Evolutionary conservation across 2,888 invertebrate genomes (phyloP).

Genomic region (Ormyrus nitidulus): DNA sequence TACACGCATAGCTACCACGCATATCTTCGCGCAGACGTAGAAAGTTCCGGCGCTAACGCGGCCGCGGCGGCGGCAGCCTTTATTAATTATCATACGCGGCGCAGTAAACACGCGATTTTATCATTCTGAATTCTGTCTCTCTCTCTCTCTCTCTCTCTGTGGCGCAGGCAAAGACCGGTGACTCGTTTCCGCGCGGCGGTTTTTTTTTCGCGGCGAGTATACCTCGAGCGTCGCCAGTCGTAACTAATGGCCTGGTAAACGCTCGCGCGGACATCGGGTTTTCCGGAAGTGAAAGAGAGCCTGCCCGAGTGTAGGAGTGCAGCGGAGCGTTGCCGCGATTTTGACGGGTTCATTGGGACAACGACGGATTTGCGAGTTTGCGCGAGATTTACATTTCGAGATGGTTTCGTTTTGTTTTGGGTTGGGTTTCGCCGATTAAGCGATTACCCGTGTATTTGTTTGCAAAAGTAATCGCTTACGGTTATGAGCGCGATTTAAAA

Average conservation of each 20-base stretch:
- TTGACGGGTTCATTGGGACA: no score
- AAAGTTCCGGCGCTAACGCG: slow-evolving; percentile 18
- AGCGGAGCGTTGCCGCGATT: no score
- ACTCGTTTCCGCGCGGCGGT: neutral
- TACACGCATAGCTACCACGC: neutral
- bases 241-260: slow-evolving; percentile 19
- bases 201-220: neutral
- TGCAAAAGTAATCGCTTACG: slow-evolving; percentile 26
- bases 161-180: neutral
- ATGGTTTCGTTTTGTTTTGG: no score
- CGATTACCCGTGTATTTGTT: slow-evolving; percentile 7
- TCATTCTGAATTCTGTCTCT: slow-evolving; percentile 38
- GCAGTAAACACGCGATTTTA: slow-evolving; percentile 52
- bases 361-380: slow-evolving; percentile 11
- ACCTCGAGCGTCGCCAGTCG: neutral
- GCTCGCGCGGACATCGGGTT: slow-evolving; percentile 24
- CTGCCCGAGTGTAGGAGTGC: neutral
- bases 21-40: neutral
- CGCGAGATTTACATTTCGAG: no score
- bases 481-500: slow-evolving; percentile 27
- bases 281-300: slow-evolving; percentile 38
- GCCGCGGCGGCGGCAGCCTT: slow-evolving; percentile 1
- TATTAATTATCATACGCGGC: slow-evolving; percentile 46
- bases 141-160: neutral
- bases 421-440: no score